Base-by-base conservation (phyloP, 1,140 invertebrate species). In the Microvelia longipes region DNA sequence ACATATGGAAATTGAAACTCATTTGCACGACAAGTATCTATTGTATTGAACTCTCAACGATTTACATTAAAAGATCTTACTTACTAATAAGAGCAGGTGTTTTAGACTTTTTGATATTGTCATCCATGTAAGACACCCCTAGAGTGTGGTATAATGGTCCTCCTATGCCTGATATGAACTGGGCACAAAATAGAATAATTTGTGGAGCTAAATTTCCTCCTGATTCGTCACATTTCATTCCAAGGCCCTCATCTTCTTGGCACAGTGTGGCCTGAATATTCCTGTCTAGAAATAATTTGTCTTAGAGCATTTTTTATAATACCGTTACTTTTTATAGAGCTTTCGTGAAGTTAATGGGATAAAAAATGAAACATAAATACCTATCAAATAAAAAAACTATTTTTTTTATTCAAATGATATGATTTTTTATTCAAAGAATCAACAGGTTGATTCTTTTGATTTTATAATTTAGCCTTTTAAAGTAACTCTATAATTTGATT, bases 51-150 rank as follows among this genome's bases (percentile, higher is more conserved):
- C n/a, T n/a, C n/a, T n/a, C n/a, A n/a, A n/a, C n/a, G n/a, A n/a
- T n/a, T 50, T 50, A 50, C 5, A 79, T 76, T 24, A 78, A 73
- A 11, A 75, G n/a, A n/a, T n/a, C n/a, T n/a, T 74, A 30, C 75
- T 76, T 77, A 81, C 80, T 77, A 25, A 85, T 76, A 24, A 81
- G 82, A 15, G 78, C 74, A 2, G 85, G 80, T 25, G 84, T 81
- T 63, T 85, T 82, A 62, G 82, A 80, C 69, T 80, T 83, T 67
- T 84, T 81, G 0, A 85, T 84, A 73, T 87, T 88, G 73, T 88
- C 87, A 71, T 88, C 86, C 28, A 88, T 80, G 75, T 88, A 89
- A 1, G 86, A 84, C n/a, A 88, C 79, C 1, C 86, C 87, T 1
- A 88, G 77, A 0, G 85, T 82, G 73, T 83, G 86, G 73, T 86